phyloP scores from a whole-genome alignment of 2,888 invertebrate species.

The Brachynemurus nebulosus region DNA sequence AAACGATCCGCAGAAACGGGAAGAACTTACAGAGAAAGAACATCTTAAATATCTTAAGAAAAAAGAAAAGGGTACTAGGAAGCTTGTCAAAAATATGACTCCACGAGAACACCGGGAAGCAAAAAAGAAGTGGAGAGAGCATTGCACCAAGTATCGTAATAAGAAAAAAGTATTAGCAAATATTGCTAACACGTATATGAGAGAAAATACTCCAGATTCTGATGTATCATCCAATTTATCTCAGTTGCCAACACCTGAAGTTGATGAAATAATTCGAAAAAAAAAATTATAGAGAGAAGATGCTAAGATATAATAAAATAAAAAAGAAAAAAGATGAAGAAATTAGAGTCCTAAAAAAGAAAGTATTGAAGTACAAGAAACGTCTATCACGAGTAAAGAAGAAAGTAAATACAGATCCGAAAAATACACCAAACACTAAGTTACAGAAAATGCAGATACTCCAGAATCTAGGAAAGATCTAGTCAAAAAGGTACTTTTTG shows the following conservation, averaged over 20 bases:
- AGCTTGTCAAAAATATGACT: slow-evolving; percentile 10
- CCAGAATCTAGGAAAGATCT: neutral
- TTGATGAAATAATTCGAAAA: slow-evolving; percentile 7
- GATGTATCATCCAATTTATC: slow-evolving; percentile 3
- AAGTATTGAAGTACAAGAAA: slow-evolving; percentile 8
- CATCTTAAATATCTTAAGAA: slow-evolving; percentile 9
- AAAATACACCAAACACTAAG: slow-evolving; percentile 8
- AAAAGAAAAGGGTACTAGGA: slow-evolving; percentile 12
- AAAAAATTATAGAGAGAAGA: slow-evolving; percentile 8
- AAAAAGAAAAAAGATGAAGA: slow-evolving; percentile 6
- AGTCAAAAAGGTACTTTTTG: slow-evolving; percentile 2
- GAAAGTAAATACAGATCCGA: slow-evolving; percentile 4
- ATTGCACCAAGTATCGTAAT: slow-evolving; percentile 6
- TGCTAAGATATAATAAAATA: slow-evolving; percentile 8
- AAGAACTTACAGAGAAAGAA: slow-evolving; percentile 9
- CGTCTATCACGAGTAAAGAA: neutral
- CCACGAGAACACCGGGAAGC: slow-evolving; percentile 11
- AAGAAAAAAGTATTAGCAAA: slow-evolving; percentile 3
- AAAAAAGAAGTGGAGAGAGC: slow-evolving; percentile 8
- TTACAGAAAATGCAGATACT: neutral
- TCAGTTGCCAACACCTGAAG: slow-evolving; percentile 9
- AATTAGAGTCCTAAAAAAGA: slow-evolving; percentile 2
- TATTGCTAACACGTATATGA: slow-evolving; percentile 5
- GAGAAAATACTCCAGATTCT: slow-evolving; percentile 9
- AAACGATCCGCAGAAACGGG: slow-evolving; percentile 11